phyloP scores from a whole-genome alignment of 2,797 vertebrate genomes.

The Tapera naevia region DNA sequence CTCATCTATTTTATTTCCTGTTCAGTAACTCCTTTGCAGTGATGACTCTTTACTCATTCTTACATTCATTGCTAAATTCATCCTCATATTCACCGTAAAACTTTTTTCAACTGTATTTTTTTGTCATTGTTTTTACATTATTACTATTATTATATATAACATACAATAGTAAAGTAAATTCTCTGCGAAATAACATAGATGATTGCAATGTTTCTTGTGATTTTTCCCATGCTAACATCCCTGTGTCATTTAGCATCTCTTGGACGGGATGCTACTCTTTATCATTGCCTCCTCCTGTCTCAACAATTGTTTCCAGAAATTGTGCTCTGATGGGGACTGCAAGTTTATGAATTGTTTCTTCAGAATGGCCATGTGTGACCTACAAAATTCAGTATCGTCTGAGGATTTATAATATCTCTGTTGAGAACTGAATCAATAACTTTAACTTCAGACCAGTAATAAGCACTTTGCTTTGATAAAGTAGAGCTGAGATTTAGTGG shows the following conservation, averaged over 20 bases:
- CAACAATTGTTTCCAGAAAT: slow-evolving; percentile 38
- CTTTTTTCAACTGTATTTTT: not conserved
- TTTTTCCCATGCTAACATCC: not conserved
- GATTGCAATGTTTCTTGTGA: not conserved
- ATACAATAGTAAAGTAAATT: not conserved
- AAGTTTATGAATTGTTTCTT: slow-evolving; percentile 27
- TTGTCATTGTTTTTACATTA: not conserved
- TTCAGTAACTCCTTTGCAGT: not conserved
- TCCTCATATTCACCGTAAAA: not conserved
- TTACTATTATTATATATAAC: not conserved
- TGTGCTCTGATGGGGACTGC: not conserved
- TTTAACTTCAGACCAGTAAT: slow-evolving; percentile 43
- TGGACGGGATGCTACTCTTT: not conserved
- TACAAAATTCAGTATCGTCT: not conserved
- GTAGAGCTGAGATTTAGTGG: slow-evolving; percentile 5
- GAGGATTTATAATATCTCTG: slow-evolving; percentile 22
- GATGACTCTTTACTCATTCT: not conserved
- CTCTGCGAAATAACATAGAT: not conserved
- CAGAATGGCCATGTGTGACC: not conserved
- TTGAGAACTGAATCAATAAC: slow-evolving; percentile 28
- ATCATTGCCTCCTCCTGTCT: not conserved
- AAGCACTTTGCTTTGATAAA: slow-evolving; percentile 39
- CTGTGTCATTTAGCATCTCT: not conserved
- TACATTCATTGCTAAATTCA: not conserved
- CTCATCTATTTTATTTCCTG: not conserved